Conservation (phyloP, 2,888 invertebrate species). For the Agrilus biguttatus region DNA sequence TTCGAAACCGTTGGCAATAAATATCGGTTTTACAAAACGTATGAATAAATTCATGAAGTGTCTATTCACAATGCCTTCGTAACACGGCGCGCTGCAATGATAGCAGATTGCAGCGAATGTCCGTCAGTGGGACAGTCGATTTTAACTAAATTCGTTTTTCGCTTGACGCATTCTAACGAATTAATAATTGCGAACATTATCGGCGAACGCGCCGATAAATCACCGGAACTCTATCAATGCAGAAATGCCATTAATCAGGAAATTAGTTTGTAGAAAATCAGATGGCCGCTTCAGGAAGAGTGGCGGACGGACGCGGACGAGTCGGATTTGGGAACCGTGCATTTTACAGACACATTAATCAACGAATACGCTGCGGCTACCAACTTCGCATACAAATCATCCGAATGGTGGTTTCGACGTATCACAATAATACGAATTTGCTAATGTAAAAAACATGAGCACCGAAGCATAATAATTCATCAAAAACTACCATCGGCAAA, state of each 20-base stretch:
- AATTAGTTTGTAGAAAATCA: slow-evolving; percentile 6
- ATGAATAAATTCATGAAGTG: no score
- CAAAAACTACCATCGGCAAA: slow-evolving; percentile 1
- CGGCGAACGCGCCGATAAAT: no score
- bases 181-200: no score
- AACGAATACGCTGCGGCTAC: slow-evolving; percentile 26
- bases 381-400: slow-evolving; percentile 27
- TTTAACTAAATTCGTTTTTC: no score
- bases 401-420: slow-evolving; percentile 19
- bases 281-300: slow-evolving; percentile 2
- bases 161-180: no score
- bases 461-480: slow-evolving; percentile 10
- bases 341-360: slow-evolving; percentile 31
- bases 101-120: no score
- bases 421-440: slow-evolving; percentile 21
- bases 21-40: no score
- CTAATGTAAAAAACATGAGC: slow-evolving; percentile 19
- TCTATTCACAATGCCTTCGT: no score
- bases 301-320: background rate
- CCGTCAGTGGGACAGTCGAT: no score
- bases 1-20: no score
- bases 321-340: slow-evolving; percentile 33
- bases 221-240: no score
- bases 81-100: no score
- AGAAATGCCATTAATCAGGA: slow-evolving; percentile 9